Base-by-base conservation (phyloP, 2,888 invertebrate species). In the Yponomeuta malinellus region DNA sequence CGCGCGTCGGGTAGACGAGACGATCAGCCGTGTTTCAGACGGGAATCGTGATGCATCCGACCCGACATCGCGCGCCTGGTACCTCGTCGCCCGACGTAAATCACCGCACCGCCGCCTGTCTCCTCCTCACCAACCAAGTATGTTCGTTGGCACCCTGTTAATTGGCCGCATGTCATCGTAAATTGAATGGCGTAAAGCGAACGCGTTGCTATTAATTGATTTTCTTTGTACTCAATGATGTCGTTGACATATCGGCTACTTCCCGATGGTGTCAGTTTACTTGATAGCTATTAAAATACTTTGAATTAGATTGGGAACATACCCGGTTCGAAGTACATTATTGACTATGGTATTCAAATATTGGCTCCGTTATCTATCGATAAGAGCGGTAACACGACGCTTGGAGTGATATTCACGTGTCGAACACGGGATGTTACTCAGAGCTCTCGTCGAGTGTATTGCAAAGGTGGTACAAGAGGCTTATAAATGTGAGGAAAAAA, bases 61-160 rank as follows among this genome's bases (percentile, higher is more conserved):
- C 82, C 86, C 84, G 90, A 86, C 89, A 87, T 31, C 83, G 80
- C 83, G 79, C 83, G 83, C 80, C 81, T 75, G 83, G 84, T 80
- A 12, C 52, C 82, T 75, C 76, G 78, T 79, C 77, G 81, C 79
- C 78, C 78, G 78, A 83, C 78, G 81, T 84, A 82, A 81, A 83
- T 59, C 52, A 59, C 68, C 15, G 15, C 15, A 43, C 43, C 23
- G 48, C 33, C 23, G 23, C 37, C n/a, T 15, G 4, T 59, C 15
- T 59, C 43, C 12, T 59, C 52, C 52, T 59, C 52, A 59, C 52
- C 52, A 59, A 15, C 52, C 12, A 31, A 59, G 69, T 52, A 69
- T 31, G 52, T 33, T 59, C 59, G 52, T 12, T n/a, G 68, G 15
- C 3, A 59, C 43, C 48, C 12, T 31, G 73, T 74, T 78, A 77